Conservation (phyloP, 2,797 vertebrate genomes). For the Myoxocephalus aenaeus region DNA sequence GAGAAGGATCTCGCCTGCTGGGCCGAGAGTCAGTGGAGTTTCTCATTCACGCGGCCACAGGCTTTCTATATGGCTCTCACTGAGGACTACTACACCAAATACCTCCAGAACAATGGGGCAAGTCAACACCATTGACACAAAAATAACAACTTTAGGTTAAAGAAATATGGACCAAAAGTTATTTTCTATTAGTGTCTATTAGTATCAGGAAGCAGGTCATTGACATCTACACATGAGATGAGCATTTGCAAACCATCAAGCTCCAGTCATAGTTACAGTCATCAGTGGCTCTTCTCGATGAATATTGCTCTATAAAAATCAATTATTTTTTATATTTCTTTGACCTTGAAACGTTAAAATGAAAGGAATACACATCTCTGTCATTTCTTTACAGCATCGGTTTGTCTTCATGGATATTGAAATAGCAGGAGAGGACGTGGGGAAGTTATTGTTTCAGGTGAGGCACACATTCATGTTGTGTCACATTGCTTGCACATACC, state of each 20-base stretch:
- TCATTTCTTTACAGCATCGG: constrained; percentile 82
- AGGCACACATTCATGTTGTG: constrained; percentile 30
- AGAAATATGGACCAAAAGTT: background rate
- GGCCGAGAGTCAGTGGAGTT: constrained; percentile 84
- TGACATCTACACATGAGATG: background rate
- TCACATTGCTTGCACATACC: background rate
- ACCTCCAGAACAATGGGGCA: constrained; percentile 86
- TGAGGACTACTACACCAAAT: constrained; percentile 83
- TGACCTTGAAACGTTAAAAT: background rate
- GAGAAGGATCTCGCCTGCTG: constrained; percentile 85
- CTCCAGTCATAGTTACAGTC: background rate
- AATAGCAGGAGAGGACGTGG: constrained; percentile 77
- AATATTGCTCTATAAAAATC: background rate
- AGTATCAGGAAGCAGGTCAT: constrained; percentile 3
- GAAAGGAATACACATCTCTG: background rate
- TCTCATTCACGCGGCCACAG: constrained; percentile 76
- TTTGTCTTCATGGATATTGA: constrained; percentile 91
- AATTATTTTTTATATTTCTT: background rate
- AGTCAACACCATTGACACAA: constrained; percentile 59
- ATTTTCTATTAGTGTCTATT: background rate
- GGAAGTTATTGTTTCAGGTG: constrained; percentile 92
- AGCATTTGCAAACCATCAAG: background rate
- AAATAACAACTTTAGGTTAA: background rate
- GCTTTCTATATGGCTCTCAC: constrained; percentile 83
- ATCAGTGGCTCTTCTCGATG: background rate